A percentile compares a stretch with the other conserved stretches of the same genome.
Conservation (phyloP, 2,888 invertebrate species). For the Teinopalpus imperialis region DNA sequence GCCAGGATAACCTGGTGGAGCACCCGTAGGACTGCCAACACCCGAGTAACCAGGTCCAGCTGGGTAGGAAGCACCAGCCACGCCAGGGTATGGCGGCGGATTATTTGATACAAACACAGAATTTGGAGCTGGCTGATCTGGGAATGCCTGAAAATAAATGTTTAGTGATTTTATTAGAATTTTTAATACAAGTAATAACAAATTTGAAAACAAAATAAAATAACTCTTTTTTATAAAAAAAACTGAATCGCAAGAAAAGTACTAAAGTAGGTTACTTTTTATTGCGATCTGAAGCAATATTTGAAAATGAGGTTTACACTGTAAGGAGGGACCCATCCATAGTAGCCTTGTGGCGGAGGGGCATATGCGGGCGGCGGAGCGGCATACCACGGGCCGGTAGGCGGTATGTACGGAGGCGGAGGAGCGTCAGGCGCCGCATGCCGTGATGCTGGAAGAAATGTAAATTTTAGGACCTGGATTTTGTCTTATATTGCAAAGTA, state of each 20-base stretch:
- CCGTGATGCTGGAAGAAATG: conserved; percentile 74
- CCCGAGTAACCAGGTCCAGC: conserved; percentile 53
- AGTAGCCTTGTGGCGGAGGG: conserved; percentile 92
- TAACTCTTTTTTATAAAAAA: no score
- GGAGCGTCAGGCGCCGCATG: conserved; percentile 83
- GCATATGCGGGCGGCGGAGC: conserved; percentile 96
- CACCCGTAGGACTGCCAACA: conserved; percentile 39
- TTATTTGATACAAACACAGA: conserved; percentile 94
- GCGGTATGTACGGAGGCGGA: conserved; percentile 92
- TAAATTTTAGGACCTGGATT: conserved; percentile 13
- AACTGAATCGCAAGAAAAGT: no score
- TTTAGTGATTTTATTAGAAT: no score
- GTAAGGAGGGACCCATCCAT: conserved; percentile 96
- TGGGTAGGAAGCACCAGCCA: conserved; percentile 67
- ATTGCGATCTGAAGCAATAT: no score
- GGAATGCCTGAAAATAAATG: conserved; percentile 77
- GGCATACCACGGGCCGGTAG: conserved; percentile 90
- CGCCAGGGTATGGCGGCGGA: conserved; percentile 97
- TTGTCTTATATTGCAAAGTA: no score
- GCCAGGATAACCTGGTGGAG: conserved; percentile 34
- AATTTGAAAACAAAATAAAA: no score
- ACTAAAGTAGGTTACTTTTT: no score
- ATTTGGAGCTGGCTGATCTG: conserved; percentile 87
- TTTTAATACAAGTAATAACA: no score
- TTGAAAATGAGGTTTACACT: conserved; percentile 60